phyloP scores from a whole-genome alignment of 2,888 invertebrate genomes.

The Dynastes hyllus region DNA sequence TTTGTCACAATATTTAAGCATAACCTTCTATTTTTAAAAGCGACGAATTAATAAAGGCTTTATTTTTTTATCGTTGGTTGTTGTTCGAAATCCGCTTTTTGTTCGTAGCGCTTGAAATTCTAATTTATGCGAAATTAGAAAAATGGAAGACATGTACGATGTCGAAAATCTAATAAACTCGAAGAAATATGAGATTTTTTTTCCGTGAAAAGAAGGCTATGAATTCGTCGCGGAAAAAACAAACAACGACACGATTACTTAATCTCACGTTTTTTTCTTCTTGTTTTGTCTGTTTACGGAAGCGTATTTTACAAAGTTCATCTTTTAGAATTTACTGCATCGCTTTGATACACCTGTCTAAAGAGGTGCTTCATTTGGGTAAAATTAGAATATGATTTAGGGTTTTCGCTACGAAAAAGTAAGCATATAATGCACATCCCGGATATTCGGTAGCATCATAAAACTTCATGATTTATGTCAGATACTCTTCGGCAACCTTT shows the following conservation, averaged over 20 bases:
- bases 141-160: neutral
- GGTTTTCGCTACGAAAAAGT: no score
- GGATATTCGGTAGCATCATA: no score
- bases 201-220: neutral
- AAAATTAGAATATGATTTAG: neutral
- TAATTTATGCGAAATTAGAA: no score
- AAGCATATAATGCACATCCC: no score
- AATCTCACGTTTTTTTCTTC: neutral
- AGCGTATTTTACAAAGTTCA: neutral
- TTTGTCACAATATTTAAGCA: neutral
- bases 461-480: no score
- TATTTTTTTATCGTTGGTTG: no score
- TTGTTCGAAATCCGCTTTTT: no score
- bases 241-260: neutral
- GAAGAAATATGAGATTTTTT: neutral
- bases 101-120: no score
- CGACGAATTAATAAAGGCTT: no score
- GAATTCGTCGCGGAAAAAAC: neutral
- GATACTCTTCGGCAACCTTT: no score
- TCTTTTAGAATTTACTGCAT: neutral
- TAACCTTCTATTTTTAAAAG: conserved; percentile 1
- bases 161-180: conserved; percentile 9
- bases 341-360: neutral
- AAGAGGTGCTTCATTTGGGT: neutral
- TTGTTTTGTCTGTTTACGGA: conserved; percentile 2